These are phyloP conservation scores for Heliconius erato DNA, from an alignment of 2,888 invertebrate species.

Conservation along the genomic window DNA sequence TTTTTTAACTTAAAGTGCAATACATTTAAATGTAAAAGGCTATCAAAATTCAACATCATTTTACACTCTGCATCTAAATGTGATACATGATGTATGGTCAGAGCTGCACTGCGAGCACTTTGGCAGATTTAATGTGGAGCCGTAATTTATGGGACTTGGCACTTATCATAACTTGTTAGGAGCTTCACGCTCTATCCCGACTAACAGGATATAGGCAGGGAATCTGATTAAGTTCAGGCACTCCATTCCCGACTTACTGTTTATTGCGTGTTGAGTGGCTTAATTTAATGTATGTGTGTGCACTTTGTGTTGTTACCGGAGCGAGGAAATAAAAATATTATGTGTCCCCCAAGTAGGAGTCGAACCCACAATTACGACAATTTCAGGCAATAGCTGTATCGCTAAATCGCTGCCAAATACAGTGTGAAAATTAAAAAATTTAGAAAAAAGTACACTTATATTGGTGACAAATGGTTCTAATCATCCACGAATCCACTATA, in stretches of 20 bases:
- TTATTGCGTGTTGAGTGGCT: too few relatives aligned
- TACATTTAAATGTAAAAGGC: background rate
- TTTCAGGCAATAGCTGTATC: too few relatives aligned
- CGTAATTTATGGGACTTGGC: background rate
- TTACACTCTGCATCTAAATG: constrained; percentile 3
- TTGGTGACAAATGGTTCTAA: background rate
- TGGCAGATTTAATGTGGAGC: background rate
- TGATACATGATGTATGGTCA: background rate
- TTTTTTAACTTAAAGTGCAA: background rate
- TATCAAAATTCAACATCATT: constrained; percentile 10
- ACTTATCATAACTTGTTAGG: background rate
- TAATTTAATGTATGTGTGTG: too few relatives aligned
- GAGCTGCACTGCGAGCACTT: background rate
- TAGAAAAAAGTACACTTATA: background rate
- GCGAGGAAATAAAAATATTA: background rate
- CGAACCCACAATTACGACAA: too few relatives aligned
- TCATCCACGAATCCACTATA: background rate
- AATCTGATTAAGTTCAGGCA: too few relatives aligned
- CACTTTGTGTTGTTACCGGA: too few relatives aligned
- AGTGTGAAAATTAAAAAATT: background rate
- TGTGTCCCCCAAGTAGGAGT: too few relatives aligned
- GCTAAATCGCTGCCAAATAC: background rate
- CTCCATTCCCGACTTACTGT: too few relatives aligned
- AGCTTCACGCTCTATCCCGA: background rate
- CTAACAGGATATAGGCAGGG: too few relatives aligned